A percentile compares a stretch with the other conserved stretches of the same genome.
phyloP scores from a whole-genome alignment of 2,113 vertebrate genomes.

The Grantiella picta region DNA sequence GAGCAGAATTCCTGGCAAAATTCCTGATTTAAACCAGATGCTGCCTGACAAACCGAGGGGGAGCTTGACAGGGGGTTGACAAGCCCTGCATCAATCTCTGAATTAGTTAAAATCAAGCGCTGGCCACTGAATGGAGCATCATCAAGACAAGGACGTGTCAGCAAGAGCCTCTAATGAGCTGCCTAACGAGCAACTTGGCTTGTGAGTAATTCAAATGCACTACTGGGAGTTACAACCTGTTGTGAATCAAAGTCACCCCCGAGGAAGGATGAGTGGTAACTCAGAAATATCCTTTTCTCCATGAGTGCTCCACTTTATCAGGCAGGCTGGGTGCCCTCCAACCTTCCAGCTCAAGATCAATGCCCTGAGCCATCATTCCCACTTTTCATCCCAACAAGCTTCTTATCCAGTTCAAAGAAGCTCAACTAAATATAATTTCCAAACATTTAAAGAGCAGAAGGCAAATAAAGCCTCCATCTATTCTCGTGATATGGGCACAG shows the following conservation, averaged over 20 bases:
- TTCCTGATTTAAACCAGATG: slow-evolving; percentile 47
- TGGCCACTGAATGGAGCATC: not conserved
- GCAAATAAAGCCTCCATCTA: not conserved
- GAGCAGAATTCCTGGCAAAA: not conserved
- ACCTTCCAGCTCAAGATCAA: not conserved
- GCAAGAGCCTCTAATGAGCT: not conserved
- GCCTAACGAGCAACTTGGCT: not conserved
- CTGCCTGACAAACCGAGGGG: not conserved
- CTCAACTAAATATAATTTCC: not conserved
- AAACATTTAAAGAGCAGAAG: not conserved
- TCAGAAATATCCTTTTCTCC: not conserved
- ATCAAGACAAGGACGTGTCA: not conserved
- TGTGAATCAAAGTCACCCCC: not conserved
- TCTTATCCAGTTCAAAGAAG: not conserved
- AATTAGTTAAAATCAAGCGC: not conserved
- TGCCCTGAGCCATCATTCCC: not conserved
- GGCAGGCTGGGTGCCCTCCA: not conserved
- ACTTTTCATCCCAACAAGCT: not conserved
- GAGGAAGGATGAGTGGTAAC: not conserved
- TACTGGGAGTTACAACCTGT: not conserved
- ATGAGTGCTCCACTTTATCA: not conserved
- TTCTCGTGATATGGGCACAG: not conserved
- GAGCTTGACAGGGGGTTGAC: not conserved
- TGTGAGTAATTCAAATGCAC: not conserved
- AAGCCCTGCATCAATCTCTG: not conserved